Evolutionary conservation across 2,888 invertebrate species (phyloP).

Genomic region (Chymomyza fuscimana): DNA sequence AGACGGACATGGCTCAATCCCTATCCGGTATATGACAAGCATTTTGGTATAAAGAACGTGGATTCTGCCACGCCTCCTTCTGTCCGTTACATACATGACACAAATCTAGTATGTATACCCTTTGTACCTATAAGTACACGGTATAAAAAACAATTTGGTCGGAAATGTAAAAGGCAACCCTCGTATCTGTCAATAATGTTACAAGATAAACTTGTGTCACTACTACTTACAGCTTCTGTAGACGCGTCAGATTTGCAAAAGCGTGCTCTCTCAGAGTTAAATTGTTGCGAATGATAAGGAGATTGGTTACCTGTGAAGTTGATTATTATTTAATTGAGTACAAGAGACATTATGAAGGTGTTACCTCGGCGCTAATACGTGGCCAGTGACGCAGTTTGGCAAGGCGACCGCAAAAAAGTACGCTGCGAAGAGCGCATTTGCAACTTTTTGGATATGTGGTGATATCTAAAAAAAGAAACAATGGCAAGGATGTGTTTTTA

Average conservation of each 20-base stretch:
- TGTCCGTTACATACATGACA: too few relatives aligned
- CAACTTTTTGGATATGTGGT: conserved; percentile 77
- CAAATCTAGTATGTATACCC: too few relatives aligned
- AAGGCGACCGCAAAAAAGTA: conserved; percentile 68
- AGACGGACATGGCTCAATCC: too few relatives aligned
- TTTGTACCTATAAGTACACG: too few relatives aligned
- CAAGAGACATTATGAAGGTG: background rate
- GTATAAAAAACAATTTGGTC: too few relatives aligned
- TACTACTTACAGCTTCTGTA: conserved; percentile 69
- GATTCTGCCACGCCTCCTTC: too few relatives aligned
- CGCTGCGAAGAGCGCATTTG: conserved; percentile 64
- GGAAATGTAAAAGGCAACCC: too few relatives aligned
- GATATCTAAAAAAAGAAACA: conserved; percentile 62
- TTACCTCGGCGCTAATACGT: conserved; percentile 67
- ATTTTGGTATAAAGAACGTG: too few relatives aligned
- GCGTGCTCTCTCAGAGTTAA: conserved; percentile 68
- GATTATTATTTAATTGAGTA: background rate
- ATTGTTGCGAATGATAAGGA: conserved; percentile 75
- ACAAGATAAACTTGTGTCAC: background rate
- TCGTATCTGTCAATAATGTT: too few relatives aligned
- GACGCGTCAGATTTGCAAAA: conserved; percentile 62
- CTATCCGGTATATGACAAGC: too few relatives aligned
- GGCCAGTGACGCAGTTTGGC: conserved; percentile 67
- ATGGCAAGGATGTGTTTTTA: conserved; percentile 6
- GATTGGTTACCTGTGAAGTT: conserved; percentile 66